A percentile compares a stretch with the other conserved stretches of the same genome.
These are phyloP conservation scores for Rhipidura dahli DNA, from an alignment of 2,113 vertebrate genomes.

Conservation along the genomic window DNA sequence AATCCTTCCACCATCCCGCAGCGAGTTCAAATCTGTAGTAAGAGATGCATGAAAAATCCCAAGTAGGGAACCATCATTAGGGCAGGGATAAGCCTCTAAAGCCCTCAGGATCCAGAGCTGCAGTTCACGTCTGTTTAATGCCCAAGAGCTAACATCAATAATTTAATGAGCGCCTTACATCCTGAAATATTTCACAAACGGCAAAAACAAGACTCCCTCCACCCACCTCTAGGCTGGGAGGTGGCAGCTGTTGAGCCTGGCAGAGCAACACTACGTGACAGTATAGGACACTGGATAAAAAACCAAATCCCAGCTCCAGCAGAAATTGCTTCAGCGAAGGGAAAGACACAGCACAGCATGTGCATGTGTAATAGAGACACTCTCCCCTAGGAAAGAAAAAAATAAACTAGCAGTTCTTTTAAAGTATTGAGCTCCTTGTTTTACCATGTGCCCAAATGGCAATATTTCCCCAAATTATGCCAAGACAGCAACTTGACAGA, in stretches of 20 bases:
- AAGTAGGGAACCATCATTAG: not conserved
- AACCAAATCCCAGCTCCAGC: not conserved
- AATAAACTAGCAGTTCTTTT: not conserved
- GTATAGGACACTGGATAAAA: not conserved
- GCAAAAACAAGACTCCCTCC: constrained; percentile 27
- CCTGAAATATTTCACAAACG: constrained; percentile 33
- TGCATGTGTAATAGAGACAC: not conserved
- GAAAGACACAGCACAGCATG: not conserved
- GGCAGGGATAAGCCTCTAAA: not conserved
- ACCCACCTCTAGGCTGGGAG: not conserved
- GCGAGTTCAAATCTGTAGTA: not conserved
- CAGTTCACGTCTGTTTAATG: not conserved
- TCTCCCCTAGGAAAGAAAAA: not conserved
- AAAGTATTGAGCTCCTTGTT: not conserved
- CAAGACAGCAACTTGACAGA: not conserved
- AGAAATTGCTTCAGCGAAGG: not conserved
- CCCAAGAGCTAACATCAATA: not conserved
- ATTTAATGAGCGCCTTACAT: not conserved
- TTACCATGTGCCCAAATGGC: not conserved
- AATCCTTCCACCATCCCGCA: not conserved
- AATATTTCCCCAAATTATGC: not conserved
- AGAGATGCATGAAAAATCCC: not conserved
- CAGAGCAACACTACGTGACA: not conserved
- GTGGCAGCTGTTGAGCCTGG: not conserved
- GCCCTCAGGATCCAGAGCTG: not conserved